Base-by-base conservation (phyloP, 1,140 invertebrate species). In the Meloidogyne chitwoodi region DNA sequence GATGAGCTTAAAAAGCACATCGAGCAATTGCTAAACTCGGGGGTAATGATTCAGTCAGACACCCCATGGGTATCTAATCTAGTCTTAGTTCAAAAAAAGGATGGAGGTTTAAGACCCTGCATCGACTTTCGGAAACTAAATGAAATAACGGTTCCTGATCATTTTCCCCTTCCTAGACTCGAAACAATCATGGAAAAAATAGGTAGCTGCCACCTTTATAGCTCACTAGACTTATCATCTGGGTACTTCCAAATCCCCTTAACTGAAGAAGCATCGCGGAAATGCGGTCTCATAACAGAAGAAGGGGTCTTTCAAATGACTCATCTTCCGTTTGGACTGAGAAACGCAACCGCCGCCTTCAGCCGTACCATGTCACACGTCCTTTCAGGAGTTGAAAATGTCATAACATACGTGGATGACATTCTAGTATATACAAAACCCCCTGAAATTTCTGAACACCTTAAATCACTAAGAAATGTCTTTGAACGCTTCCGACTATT, bases 271-370 rank as follows among this genome's bases (percentile, higher is more conserved):
- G 63, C 76, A n/a, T 68, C 63, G 34, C 34, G 65, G 11, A 77
- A 77, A 68, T 76, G 71, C n/a, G 66, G 66, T 27, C 2, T 68
- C 0, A 68, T 68, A 3, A 68, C 66, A n/a, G 66, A 68, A n/a
- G 26, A 68, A 10, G 22, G 22, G 2, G 22, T 68, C 22, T 68
- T 8, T 8, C 66, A 68, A 27, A 68, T 68, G 66, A 41, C 22
- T 14, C 12, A 66, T n/a, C 64, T 66, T 10, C 64, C 64, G 0
- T 66, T 66, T 66, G 64, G 64, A 16, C 66, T 68, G 5, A 24
- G 24, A 24, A 68, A 68, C 26, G 66, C 66, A 24, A 41, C n/a
- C 22, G 24, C 24, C 24, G 68, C 66, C 1, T 77, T 77, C 27
- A n/a, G n/a, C 0, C 26, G 76, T n/a, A 48, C 44, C 10, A 68